Evolutionary conservation across 1,140 invertebrate genomes (phyloP).

Genomic region (Lithobius niger): DNA sequence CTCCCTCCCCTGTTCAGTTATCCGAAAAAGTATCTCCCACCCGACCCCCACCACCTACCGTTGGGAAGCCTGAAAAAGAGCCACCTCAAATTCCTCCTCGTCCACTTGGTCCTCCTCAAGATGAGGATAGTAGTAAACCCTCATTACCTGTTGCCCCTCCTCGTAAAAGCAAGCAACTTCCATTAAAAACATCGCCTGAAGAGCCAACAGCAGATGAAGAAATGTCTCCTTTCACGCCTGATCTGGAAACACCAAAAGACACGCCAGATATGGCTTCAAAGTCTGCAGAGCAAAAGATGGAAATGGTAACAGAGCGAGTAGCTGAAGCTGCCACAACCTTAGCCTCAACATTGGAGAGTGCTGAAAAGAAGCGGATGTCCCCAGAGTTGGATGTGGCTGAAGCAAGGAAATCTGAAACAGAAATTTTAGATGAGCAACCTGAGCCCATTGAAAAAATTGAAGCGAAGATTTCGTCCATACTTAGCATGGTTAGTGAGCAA

Average conservation of each 20-base stretch:
- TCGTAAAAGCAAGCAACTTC: background rate
- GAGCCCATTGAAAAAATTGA: background rate
- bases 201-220: background rate
- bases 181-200: slow-evolving; percentile 2
- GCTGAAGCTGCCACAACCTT: slow-evolving; percentile 9
- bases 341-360: slow-evolving; percentile 10
- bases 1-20: background rate
- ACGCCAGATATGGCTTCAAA: slow-evolving; percentile 7
- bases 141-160: background rate
- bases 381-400: background rate
- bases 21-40: too few species aligned
- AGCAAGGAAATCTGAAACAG: background rate
- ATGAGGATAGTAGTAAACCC: too few species aligned
- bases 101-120: background rate
- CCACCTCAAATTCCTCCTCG: too few species aligned
- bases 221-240: slow-evolving; percentile 2
- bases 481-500: background rate
- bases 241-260: slow-evolving; percentile 11
- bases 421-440: background rate
- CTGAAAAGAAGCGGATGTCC: background rate
- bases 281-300: slow-evolving; percentile 9
- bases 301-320: slow-evolving; percentile 11
- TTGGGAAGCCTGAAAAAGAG: too few species aligned
- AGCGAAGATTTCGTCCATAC: background rate
- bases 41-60: too few species aligned